These are phyloP conservation scores for Suncus etruscus DNA, from an alignment of 2,113 vertebrate genomes.

Conservation along the genomic window DNA sequence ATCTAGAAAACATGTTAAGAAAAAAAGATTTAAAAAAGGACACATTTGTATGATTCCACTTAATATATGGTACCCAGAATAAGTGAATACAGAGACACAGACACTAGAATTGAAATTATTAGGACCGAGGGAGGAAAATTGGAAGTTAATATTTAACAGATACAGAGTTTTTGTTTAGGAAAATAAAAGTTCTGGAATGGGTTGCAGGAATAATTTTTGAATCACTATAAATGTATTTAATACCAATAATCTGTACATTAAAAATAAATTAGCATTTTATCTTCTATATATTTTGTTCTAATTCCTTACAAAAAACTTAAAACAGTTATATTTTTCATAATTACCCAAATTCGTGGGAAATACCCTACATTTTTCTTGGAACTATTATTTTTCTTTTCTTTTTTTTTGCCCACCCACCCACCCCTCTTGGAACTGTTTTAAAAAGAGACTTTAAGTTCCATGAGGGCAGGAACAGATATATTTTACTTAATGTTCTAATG, in stretches of 20 bases:
- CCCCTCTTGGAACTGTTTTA: conserved; percentile 30
- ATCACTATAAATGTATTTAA: background rate
- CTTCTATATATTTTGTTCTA: background rate
- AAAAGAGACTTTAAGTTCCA: conserved; percentile 26
- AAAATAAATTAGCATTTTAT: conserved; percentile 10
- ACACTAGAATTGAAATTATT: background rate
- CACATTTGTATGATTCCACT: background rate
- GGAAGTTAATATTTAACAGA: background rate
- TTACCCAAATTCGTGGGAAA: background rate
- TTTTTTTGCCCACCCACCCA: too few species aligned
- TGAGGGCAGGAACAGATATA: background rate
- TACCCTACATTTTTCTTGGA: background rate
- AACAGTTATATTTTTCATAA: background rate
- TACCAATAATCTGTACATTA: background rate
- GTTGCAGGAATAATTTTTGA: background rate
- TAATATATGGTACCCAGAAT: background rate
- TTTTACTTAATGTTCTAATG: background rate
- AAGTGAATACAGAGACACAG: background rate
- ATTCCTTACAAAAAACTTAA: conserved; percentile 32
- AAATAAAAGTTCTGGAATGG: conserved; percentile 1
- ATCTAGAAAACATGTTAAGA: background rate
- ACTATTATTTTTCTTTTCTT: conserved; percentile 38
- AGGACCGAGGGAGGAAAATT: background rate
- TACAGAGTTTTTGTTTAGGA: background rate
- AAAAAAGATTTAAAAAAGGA: conserved; percentile 33